These are phyloP conservation scores for Lepidochrysops patricia DNA, from an alignment of 2,888 invertebrate species.

Conservation along the genomic window DNA sequence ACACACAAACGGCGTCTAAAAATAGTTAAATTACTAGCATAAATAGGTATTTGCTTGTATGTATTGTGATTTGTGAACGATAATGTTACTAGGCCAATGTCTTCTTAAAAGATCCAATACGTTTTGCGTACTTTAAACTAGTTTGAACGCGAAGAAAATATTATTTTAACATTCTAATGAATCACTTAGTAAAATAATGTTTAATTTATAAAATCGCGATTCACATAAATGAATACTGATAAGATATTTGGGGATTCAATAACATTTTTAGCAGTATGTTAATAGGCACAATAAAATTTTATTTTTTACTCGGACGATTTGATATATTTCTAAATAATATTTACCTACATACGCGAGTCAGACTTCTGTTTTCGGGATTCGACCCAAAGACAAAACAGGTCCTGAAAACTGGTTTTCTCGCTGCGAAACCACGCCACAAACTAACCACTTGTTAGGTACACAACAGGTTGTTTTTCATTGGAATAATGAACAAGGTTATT, in stretches of 20 bases:
- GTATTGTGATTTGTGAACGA: not conserved
- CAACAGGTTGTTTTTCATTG: constrained; percentile 1
- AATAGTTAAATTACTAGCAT: not conserved
- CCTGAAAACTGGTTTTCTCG: constrained; percentile 3
- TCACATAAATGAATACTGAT: not conserved
- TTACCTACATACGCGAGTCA: not conserved
- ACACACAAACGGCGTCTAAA: not conserved
- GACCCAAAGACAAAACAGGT: not conserved
- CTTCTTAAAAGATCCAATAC: not conserved
- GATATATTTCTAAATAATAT: not conserved
- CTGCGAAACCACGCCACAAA: not conserved
- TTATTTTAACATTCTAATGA: not conserved
- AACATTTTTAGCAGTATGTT: not conserved
- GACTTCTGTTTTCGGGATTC: not conserved
- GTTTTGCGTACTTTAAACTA: not conserved
- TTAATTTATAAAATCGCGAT: not conserved
- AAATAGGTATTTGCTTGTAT: not conserved
- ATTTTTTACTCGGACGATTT: not conserved
- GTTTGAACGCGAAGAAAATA: too few species aligned
- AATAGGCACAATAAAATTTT: not conserved
- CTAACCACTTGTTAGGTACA: not conserved
- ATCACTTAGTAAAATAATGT: not conserved
- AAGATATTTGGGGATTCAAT: not conserved
- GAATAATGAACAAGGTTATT: constrained; percentile 5
- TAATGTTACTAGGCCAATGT: constrained; percentile 3